Base-by-base conservation (phyloP, 2,888 invertebrate genomes). In the Candidula unifasciata region DNA sequence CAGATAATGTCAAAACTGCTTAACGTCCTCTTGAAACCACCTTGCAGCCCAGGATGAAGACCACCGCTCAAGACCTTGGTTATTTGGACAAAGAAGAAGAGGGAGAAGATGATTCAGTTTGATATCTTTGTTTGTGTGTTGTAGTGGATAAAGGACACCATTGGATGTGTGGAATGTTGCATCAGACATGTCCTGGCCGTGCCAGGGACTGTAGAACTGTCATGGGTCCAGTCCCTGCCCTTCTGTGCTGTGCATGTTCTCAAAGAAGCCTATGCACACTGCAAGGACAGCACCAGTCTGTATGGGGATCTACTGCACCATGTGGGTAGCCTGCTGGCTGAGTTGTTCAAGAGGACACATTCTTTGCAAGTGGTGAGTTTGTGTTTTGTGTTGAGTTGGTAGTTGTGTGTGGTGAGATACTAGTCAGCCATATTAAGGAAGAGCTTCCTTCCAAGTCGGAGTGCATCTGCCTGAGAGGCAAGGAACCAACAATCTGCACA, bases 271-370 rank as follows among this genome's bases (percentile, higher is more conserved):
- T 92, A 91, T 86, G 79, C 83, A 13, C 92, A 92, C 80, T 92
- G 92, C 74, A 91, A 91, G 90, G 90, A 89, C 30, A 92, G 92
- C 87, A 85, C 87, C 18, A 85, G 89, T 0, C 80, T 91, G 3
- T 92, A 91, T 88, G 89, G 89, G 24, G 90, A 90, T 30, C 83
- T 89, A 10, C 80, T 92, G 69, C 88, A 88, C 0, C 69, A 73
- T 76, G 84, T 92, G 3, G 89, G 90, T 52, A 90, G 90, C 54
- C 87, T 88, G n/a, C 85, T 92, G 73, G 91, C 92, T 18, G 71
- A 79, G 0, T 83, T 92, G 54, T 92, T 92, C 85, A 90, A 89
- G 81, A 90, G 89, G 84, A 89, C 92, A 0, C 91, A 92, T 85
- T 87, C 87, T 35, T 84, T 92, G 74, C 92, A 92, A 85, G 87